Evolutionary conservation across 2,888 invertebrate species (phyloP).

Genomic region (Hipparchia sbordonii): DNA sequence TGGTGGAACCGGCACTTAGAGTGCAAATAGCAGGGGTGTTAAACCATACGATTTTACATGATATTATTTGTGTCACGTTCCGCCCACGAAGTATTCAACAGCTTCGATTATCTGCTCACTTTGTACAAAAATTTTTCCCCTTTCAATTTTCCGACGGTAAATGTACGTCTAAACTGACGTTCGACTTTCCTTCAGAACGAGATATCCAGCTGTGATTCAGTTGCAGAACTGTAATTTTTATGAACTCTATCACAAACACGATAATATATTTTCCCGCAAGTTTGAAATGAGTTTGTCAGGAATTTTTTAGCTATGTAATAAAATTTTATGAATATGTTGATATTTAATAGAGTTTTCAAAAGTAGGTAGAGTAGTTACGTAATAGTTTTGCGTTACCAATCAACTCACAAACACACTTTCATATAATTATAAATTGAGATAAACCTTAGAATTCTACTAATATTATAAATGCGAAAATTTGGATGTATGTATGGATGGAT

Average conservation of each 20-base stretch:
- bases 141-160: conserved; percentile 62
- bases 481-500: too few relatives aligned
- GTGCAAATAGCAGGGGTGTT: conserved; percentile 31
- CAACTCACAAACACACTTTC: too few relatives aligned
- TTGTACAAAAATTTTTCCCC: conserved; percentile 74
- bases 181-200: conserved; percentile 23
- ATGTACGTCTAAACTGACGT: conserved; percentile 33
- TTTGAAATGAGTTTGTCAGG: conserved; percentile 3
- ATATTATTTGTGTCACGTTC: conserved; percentile 70
- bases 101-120: conserved; percentile 75
- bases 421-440: too few relatives aligned
- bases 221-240: conserved; percentile 16
- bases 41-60: conserved; percentile 40
- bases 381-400: too few relatives aligned
- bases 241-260: conserved; percentile 5
- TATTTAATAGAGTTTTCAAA: not conserved
- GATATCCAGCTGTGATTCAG: conserved; percentile 25
- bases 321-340: not conserved
- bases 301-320: not conserved
- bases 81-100: conserved; percentile 73
- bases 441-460: too few relatives aligned
- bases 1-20: not conserved
- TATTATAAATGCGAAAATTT: too few relatives aligned
- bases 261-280: conserved; percentile 12
- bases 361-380: not conserved